A percentile compares a stretch with the other conserved stretches of the same genome.
These are phyloP conservation scores for Orgyia antiqua DNA, from an alignment of 2,888 invertebrate genomes.

Conservation along the genomic window DNA sequence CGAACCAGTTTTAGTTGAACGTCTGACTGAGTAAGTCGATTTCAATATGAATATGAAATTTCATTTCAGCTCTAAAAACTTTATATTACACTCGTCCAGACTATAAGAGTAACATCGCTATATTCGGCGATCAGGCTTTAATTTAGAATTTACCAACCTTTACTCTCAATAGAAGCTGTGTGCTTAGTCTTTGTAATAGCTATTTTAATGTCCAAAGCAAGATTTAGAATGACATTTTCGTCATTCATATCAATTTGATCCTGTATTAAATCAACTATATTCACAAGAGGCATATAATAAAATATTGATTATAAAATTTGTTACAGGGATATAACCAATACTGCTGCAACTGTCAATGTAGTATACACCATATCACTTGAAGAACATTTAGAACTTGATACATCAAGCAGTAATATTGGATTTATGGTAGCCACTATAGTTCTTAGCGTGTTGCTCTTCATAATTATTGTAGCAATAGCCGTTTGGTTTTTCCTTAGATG, in stretches of 20 bases:
- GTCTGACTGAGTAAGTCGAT: constrained; percentile 43
- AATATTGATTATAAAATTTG: constrained; percentile 1
- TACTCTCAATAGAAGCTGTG: too few species aligned
- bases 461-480: constrained; percentile 45
- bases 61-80: too few species aligned
- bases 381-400: constrained; percentile 56
- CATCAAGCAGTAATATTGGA: constrained; percentile 48
- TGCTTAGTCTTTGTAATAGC: too few species aligned
- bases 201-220: too few species aligned
- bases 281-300: not conserved
- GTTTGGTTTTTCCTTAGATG: constrained; percentile 58
- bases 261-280: not conserved
- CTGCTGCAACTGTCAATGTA: constrained; percentile 38
- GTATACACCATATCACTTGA: constrained; percentile 49
- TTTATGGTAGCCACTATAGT: constrained; percentile 61
- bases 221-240: too few species aligned
- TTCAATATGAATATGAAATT: too few species aligned
- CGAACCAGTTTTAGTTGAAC: constrained; percentile 48
- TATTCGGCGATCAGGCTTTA: too few species aligned
- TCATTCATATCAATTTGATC: too few species aligned
- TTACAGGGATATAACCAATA: constrained; percentile 55
- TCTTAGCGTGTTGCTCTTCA: constrained; percentile 54
- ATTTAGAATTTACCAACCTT: too few species aligned
- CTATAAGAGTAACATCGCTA: too few species aligned
- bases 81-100: too few species aligned